Percentiles rank a stretch among this genome's conserved stretches.
These are phyloP conservation scores for Jordanella pulchra DNA, from an alignment of 2,797 vertebrate species.

Conservation along the genomic window DNA sequence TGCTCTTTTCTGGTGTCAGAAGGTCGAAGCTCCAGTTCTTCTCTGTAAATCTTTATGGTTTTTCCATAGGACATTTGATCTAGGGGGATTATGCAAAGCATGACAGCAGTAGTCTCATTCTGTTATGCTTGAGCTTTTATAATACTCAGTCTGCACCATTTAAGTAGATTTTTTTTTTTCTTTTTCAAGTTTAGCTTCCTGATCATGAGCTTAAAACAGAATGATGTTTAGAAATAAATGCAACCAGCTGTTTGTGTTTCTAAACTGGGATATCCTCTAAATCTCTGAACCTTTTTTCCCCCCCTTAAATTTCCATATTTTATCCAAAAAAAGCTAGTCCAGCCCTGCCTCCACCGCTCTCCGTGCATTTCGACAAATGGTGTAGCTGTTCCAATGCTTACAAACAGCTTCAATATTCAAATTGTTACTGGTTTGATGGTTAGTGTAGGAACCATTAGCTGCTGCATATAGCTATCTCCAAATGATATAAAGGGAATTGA, in stretches of 20 bases:
- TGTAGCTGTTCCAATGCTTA: neutral
- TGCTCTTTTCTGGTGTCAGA: slow-evolving; percentile 10
- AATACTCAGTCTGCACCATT: neutral
- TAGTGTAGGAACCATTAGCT: too few species aligned
- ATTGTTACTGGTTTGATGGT: neutral
- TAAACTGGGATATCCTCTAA: neutral
- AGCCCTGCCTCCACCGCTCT: neutral
- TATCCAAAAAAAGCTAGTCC: neutral
- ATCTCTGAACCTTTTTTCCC: neutral
- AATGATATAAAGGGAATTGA: neutral
- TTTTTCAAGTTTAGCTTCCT: neutral
- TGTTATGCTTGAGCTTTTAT: neutral
- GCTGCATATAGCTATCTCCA: neutral
- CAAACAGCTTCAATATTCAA: neutral
- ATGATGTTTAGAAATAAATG: neutral
- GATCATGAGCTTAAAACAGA: neutral
- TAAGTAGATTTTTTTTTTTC: neutral
- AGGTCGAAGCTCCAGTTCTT: slow-evolving; percentile 3
- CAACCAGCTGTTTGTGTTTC: neutral
- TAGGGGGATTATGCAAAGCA: neutral
- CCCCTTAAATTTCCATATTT: neutral
- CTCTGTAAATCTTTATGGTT: neutral
- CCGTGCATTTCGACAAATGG: neutral
- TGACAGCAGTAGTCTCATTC: neutral
- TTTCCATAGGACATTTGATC: neutral